A percentile compares a stretch with the other conserved stretches of the same genome.
phyloP scores from a whole-genome alignment of 2,113 vertebrate species.

The Lampris megalopsis region DNA sequence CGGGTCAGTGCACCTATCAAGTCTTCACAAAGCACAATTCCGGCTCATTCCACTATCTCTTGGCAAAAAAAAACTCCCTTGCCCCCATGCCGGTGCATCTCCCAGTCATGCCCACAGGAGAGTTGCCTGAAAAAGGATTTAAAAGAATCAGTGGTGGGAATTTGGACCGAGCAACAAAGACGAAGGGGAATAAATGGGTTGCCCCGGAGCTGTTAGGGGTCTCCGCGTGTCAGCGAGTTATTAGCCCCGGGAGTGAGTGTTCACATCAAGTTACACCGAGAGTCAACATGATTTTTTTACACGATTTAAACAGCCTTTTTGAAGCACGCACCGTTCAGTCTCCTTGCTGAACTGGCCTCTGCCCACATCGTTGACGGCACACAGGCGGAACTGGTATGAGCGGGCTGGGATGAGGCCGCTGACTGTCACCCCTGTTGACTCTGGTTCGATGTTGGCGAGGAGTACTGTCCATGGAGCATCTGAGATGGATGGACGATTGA shows the following conservation, averaged over 20 bases:
- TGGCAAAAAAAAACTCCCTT: constrained; percentile 38
- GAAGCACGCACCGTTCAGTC: constrained; percentile 88
- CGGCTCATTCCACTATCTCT: constrained; percentile 63
- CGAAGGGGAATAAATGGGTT: constrained; percentile 10
- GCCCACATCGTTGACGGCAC: constrained; percentile 94
- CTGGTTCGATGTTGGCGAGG: constrained; percentile 91
- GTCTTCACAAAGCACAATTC: constrained; percentile 68
- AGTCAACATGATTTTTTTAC: constrained; percentile 2
- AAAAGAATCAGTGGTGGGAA: constrained; percentile 44
- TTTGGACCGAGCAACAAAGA: constrained; percentile 47
- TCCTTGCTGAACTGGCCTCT: constrained; percentile 97
- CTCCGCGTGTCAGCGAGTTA: background rate
- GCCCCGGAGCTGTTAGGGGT: constrained; percentile 49
- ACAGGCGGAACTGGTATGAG: constrained; percentile 96
- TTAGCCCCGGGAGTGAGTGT: background rate
- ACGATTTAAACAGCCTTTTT: background rate
- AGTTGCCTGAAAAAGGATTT: constrained; percentile 52
- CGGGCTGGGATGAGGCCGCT: constrained; percentile 91
- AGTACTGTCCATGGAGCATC: constrained; percentile 94
- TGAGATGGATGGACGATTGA: constrained; percentile 48
- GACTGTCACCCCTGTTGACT: constrained; percentile 85
- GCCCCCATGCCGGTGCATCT: constrained; percentile 41
- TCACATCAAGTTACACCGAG: constrained; percentile 28
- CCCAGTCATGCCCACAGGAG: constrained; percentile 32
- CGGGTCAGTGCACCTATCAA: constrained; percentile 71